phyloP scores from a whole-genome alignment of 2,888 invertebrate genomes.

The Melinopterus prodromus region DNA sequence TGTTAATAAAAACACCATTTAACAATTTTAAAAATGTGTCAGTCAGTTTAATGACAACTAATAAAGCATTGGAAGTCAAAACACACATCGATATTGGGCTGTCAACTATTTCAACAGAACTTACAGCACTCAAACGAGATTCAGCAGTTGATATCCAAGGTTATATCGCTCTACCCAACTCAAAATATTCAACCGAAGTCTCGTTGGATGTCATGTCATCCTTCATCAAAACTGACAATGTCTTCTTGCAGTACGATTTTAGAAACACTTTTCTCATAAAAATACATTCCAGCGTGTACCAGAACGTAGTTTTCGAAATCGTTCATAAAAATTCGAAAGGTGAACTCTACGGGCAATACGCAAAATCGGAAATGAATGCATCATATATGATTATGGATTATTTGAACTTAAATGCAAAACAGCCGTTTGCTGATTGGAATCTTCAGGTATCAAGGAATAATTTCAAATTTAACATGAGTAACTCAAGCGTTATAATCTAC shows the following conservation, averaged over 20 bases:
- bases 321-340: conserved; percentile 8
- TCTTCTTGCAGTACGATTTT: conserved; percentile 11
- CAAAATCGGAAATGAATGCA: neutral
- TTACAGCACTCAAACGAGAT: neutral
- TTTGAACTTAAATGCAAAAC: neutral
- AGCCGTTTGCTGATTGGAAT: neutral
- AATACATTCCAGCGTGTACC: neutral
- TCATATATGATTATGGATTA: neutral
- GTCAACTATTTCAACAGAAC: neutral
- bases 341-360: neutral
- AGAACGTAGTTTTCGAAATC: conserved; percentile 7
- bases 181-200: neutral
- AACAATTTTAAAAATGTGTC: conserved; percentile 28
- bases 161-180: neutral
- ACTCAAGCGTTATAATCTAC: neutral
- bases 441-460: conserved; percentile 7
- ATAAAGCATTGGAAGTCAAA: neutral
- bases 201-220: neutral
- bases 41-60: conserved; percentile 8
- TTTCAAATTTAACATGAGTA: neutral
- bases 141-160: neutral
- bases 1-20: conserved; percentile 36
- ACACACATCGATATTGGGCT: neutral
- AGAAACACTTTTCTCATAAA: conserved; percentile 5
- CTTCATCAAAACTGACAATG: conserved; percentile 12